Conservation (phyloP, 37 sponge, comb jelly and placozoan genomes). For the Petrosia ficiformis region DNA sequence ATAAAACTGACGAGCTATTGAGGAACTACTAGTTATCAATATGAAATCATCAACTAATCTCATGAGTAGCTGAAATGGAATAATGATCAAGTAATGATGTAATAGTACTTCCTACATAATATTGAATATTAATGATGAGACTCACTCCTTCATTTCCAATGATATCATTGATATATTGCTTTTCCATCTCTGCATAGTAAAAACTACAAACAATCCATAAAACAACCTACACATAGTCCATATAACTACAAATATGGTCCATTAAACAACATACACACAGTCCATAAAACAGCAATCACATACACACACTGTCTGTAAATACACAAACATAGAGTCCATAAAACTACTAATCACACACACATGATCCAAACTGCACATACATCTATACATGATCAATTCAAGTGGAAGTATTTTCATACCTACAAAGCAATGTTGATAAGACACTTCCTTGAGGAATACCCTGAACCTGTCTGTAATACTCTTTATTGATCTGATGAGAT, state of each 20-base stretch:
- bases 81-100: not conserved
- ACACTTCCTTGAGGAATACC: slow-evolving; percentile 65
- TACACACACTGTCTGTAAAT: too few relatives aligned
- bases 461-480: slow-evolving; percentile 37
- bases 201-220: too few relatives aligned
- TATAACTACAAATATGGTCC: too few relatives aligned
- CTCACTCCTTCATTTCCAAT: slow-evolving; percentile 51
- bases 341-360: too few relatives aligned
- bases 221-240: too few relatives aligned
- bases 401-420: slow-evolving; percentile 42
- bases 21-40: slow-evolving; percentile 25
- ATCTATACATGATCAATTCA: too few relatives aligned
- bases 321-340: too few relatives aligned
- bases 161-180: slow-evolving; percentile 53
- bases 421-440: slow-evolving; percentile 62
- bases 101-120: slow-evolving; percentile 23
- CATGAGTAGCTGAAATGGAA: slow-evolving; percentile 40
- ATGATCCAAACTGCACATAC: too few relatives aligned
- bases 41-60: slow-evolving; percentile 68
- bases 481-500: slow-evolving; percentile 20
- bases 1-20: slow-evolving; percentile 36
- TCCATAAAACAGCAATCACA: too few relatives aligned
- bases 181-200: too few relatives aligned
- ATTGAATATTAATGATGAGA: slow-evolving; percentile 33
- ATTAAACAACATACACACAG: too few relatives aligned